Percentiles rank a stretch among this genome's conserved stretches.
These are phyloP conservation scores for Siphlonurus alternatus DNA, from an alignment of 2,888 invertebrate species.

Conservation along the genomic window DNA sequence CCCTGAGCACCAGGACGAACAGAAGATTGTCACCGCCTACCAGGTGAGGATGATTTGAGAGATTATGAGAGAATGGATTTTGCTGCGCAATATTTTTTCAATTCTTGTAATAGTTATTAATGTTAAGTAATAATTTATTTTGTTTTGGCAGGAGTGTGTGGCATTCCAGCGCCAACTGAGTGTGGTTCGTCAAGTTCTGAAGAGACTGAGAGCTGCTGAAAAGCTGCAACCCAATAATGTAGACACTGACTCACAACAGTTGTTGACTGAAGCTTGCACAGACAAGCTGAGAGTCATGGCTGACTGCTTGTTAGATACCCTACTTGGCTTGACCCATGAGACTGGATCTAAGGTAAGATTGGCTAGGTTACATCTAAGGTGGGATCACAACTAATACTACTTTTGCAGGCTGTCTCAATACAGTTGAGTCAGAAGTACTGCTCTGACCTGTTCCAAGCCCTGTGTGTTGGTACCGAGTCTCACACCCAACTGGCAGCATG, in stretches of 20 bases:
- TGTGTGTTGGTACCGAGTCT: slow-evolving; percentile 62
- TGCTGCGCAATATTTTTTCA: neutral
- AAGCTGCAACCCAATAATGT: neutral
- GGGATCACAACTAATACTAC: neutral
- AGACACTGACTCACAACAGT: neutral
- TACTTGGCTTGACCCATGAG: slow-evolving; percentile 51
- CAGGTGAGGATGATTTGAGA: slow-evolving; percentile 24
- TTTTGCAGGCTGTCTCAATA: neutral
- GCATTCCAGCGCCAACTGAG: slow-evolving; percentile 81
- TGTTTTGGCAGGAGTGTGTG: slow-evolving; percentile 51
- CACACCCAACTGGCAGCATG: slow-evolving; percentile 62
- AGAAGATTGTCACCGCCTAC: slow-evolving; percentile 35
- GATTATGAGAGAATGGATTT: neutral
- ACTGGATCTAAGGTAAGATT: slow-evolving; percentile 27
- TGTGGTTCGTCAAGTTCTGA: slow-evolving; percentile 57
- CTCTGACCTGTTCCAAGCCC: slow-evolving; percentile 48
- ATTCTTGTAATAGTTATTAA: neutral
- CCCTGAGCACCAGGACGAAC: slow-evolving; percentile 31
- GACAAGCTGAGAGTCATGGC: slow-evolving; percentile 71
- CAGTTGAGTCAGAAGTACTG: slow-evolving; percentile 25
- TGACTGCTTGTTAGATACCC: slow-evolving; percentile 64
- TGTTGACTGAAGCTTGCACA: slow-evolving; percentile 37
- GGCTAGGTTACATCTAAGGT: neutral
- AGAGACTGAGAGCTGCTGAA: slow-evolving; percentile 46
- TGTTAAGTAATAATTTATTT: neutral